Evolutionary conservation across 2,113 vertebrate species (phyloP).

Genomic region (human): DNA sequence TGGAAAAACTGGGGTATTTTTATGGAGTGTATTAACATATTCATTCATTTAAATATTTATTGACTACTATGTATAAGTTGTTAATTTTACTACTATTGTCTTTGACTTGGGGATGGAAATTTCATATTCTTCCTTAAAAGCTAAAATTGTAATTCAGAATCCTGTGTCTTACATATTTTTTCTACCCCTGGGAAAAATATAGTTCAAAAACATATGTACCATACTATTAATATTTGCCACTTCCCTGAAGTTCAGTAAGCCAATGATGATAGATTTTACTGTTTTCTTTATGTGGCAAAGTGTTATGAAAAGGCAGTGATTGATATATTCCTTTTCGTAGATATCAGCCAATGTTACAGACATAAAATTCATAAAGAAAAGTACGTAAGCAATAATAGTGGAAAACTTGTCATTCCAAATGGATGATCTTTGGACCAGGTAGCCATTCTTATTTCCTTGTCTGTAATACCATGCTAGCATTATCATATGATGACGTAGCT

Average conservation of each 20-base stretch:
- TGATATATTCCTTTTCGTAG: conserved; percentile 29
- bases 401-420: conserved; percentile 28
- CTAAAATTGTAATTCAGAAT: conserved; percentile 37
- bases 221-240: not conserved
- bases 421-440: not conserved
- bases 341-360: conserved; percentile 6
- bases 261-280: conserved; percentile 4
- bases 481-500: not conserved
- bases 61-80: not conserved
- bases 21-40: not conserved
- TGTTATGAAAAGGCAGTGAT: not conserved
- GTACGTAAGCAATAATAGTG: not conserved
- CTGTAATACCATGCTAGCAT: not conserved
- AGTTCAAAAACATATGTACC: not conserved
- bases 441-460: conserved; percentile 10
- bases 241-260: not conserved
- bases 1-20: conserved; percentile 33
- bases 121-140: conserved; percentile 43
- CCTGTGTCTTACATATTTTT: conserved; percentile 35
- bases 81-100: not conserved
- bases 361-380: conserved; percentile 2
- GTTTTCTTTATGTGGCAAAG: conserved; percentile 26
- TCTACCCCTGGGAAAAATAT: not conserved
- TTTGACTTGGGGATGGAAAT: conserved; percentile 22
- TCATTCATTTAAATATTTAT: conserved; percentile 38